phyloP scores from a whole-genome alignment of 2,888 invertebrate genomes.

The Deilephila elpenor region DNA sequence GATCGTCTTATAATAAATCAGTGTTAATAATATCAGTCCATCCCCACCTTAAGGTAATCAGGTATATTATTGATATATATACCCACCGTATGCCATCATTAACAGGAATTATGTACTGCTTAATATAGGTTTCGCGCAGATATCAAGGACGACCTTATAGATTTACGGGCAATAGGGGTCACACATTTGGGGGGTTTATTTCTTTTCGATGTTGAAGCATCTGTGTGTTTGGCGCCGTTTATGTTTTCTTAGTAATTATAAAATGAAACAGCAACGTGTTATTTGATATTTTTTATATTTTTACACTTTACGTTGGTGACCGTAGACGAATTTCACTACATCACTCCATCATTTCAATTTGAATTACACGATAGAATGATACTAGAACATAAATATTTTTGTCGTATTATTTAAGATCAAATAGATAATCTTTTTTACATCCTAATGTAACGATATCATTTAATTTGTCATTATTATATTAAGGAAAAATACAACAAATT shows the following conservation, averaged over 20 bases:
- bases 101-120: too few species aligned
- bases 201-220: too few species aligned
- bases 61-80: background rate
- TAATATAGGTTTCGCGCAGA: too few species aligned
- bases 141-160: too few species aligned
- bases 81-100: too few species aligned
- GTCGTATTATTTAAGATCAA: conserved; percentile 83
- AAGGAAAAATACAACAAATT: conserved; percentile 82
- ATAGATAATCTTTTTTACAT: conserved; percentile 85
- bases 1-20: too few species aligned
- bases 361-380: conserved; percentile 82
- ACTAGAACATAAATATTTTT: conserved; percentile 84
- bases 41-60: background rate
- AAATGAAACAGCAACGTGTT: conserved; percentile 75
- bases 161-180: too few species aligned
- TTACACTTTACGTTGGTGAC: conserved; percentile 83
- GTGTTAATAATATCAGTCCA: too few species aligned
- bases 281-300: conserved; percentile 80
- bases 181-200: too few species aligned
- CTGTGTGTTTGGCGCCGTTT: background rate
- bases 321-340: conserved; percentile 84
- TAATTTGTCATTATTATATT: conserved; percentile 83
- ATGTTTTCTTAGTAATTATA: background rate
- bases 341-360: conserved; percentile 76
- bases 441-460: conserved; percentile 84